Percentiles rank a stretch among this genome's conserved stretches.
Conservation (phyloP, 2,797 vertebrate species). For the Pyrocephalus nanus region DNA sequence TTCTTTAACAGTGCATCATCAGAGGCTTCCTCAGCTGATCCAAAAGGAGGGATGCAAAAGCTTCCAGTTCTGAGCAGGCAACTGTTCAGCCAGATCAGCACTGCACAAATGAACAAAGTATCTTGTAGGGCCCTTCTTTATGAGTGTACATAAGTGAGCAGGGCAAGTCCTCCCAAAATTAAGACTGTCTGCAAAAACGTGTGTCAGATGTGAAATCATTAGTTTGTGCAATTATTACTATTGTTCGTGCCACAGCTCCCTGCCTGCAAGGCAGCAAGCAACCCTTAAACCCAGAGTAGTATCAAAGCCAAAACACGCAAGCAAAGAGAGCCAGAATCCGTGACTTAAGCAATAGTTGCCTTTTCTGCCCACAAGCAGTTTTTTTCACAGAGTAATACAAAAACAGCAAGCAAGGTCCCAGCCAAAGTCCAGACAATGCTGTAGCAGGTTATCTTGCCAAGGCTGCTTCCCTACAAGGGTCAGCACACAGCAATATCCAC, state of each 20-base stretch:
- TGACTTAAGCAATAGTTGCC: background rate
- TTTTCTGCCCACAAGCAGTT: background rate
- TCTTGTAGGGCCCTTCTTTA: background rate
- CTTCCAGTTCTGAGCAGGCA: background rate
- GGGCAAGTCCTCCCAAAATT: background rate
- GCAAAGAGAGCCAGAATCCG: background rate
- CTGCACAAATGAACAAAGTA: background rate
- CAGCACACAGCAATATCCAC: background rate
- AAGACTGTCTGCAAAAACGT: rapidly evolving
- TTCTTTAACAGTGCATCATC: background rate
- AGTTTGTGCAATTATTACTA: background rate
- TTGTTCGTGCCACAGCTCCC: background rate
- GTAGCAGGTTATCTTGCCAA: background rate
- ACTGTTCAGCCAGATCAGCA: background rate
- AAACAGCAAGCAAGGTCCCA: background rate
- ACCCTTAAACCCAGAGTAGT: background rate
- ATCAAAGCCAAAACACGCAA: background rate
- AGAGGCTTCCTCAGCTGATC: background rate
- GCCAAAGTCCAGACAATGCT: background rate
- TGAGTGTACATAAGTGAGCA: background rate
- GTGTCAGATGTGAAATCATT: background rate
- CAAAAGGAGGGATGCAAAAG: background rate
- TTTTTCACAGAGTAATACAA: background rate
- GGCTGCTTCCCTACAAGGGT: rapidly evolving
- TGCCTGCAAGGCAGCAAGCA: background rate